These are phyloP conservation scores for Brachionus sp. DNA, from an alignment of 1,140 invertebrate genomes.

Conservation along the genomic window DNA sequence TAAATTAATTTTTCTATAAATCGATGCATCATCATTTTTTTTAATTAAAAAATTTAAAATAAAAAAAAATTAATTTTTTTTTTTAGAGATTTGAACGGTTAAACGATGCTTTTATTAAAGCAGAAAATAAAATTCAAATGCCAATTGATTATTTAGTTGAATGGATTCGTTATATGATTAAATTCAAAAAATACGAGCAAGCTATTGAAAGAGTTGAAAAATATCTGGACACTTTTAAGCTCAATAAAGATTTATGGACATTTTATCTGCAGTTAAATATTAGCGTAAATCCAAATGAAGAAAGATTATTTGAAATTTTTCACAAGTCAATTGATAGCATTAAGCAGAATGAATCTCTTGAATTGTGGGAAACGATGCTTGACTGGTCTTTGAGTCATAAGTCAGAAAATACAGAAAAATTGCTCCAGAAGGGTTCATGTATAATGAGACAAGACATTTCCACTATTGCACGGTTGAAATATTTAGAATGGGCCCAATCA, in stretches of 20 bases:
- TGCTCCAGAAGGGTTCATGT: slow-evolving; percentile 24
- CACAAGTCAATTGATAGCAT: neutral
- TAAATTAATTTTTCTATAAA: neutral
- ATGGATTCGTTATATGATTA: slow-evolving; percentile 27
- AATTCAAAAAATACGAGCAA: neutral
- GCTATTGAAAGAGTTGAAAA: neutral
- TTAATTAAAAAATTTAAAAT: neutral
- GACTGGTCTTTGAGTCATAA: neutral
- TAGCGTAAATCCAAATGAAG: neutral
- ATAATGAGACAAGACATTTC: slow-evolving; percentile 8
- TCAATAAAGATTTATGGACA: slow-evolving; percentile 30
- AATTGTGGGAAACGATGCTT: neutral
- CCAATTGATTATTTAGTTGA: neutral
- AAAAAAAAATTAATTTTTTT: neutral
- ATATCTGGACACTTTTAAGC: neutral
- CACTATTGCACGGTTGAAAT: neutral
- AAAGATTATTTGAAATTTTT: neutral
- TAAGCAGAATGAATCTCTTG: neutral
- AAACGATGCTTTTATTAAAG: neutral
- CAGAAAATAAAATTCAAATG: neutral
- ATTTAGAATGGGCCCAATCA: neutral
- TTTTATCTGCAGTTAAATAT: slow-evolving; percentile 6
- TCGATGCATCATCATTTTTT: neutral
- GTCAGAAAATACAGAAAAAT: neutral
- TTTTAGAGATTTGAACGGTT: slow-evolving; percentile 35